Conservation (phyloP, 2,888 invertebrate species). For the Xanthia togata region DNA sequence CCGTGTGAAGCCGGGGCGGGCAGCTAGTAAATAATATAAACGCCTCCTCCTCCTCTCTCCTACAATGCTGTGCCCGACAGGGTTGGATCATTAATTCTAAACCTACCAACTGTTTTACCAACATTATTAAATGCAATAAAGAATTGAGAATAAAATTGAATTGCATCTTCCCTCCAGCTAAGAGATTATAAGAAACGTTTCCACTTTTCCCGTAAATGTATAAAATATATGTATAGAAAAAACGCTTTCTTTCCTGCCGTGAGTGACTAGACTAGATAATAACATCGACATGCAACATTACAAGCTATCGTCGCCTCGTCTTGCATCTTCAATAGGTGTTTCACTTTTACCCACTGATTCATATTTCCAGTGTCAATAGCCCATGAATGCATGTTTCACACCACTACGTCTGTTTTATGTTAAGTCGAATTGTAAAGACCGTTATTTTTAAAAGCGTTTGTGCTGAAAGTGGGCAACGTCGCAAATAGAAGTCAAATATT, state of each 20-base stretch:
- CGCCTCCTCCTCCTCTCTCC: too few species aligned
- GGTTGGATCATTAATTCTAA: too few species aligned
- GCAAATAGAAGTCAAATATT: too few species aligned
- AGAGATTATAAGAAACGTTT: slow-evolving; percentile 7
- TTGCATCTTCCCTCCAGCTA: slow-evolving; percentile 4
- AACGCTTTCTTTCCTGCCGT: slow-evolving; percentile 28
- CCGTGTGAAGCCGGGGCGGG: too few species aligned
- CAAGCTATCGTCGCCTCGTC: slow-evolving; percentile 41
- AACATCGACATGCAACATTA: slow-evolving; percentile 58
- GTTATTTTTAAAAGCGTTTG: background rate
- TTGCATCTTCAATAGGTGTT: slow-evolving; percentile 62
- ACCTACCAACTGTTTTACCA: too few species aligned
- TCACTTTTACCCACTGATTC: slow-evolving; percentile 68
- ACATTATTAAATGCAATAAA: too few species aligned
- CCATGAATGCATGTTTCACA: slow-evolving; percentile 41
- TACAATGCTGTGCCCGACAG: too few species aligned
- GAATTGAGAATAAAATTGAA: too few species aligned
- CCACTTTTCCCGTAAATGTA: slow-evolving; percentile 22
- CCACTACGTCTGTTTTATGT: slow-evolving; percentile 7
- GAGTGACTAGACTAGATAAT: slow-evolving; percentile 54
- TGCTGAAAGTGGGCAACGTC: too few species aligned
- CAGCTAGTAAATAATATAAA: too few species aligned
- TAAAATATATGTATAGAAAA: background rate
- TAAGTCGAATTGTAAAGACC: background rate
- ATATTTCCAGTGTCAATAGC: slow-evolving; percentile 47